Conservation (phyloP, 2,888 invertebrate species). For the Folsomia manolachei region DNA sequence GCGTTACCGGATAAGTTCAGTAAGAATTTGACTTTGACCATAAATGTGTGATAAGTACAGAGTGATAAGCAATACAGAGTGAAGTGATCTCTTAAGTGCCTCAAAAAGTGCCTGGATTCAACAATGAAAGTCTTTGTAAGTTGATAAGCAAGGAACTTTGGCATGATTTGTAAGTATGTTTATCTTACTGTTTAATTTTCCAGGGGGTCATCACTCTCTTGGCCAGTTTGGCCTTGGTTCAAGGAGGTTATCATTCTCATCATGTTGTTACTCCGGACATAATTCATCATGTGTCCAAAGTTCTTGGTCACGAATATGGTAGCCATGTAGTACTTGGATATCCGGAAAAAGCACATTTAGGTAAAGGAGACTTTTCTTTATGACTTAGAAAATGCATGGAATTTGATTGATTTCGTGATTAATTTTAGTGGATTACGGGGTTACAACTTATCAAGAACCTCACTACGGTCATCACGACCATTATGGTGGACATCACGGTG, state of each 20-base stretch:
- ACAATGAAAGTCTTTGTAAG: not conserved
- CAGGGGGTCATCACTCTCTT: not conserved
- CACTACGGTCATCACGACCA: not conserved
- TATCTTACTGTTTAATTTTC: not conserved
- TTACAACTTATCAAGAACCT: not conserved
- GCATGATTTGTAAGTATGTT: not conserved
- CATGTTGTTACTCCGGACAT: conserved; percentile 27
- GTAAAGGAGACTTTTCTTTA: conserved; percentile 16
- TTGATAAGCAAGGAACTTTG: too few relatives aligned
- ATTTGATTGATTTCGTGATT: too few relatives aligned
- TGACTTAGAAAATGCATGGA: too few relatives aligned
- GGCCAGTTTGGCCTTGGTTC: not conserved
- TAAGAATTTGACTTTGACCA: not conserved
- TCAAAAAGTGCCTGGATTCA: not conserved
- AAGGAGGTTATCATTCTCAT: not conserved
- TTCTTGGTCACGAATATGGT: conserved; percentile 29
- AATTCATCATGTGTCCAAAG: conserved; percentile 25
- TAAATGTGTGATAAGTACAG: too few relatives aligned
- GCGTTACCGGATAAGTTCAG: not conserved
- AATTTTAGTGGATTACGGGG: too few relatives aligned
- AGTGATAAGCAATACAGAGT: too few relatives aligned
- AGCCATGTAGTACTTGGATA: conserved; percentile 28
- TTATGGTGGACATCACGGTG: not conserved
- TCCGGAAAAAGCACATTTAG: conserved; percentile 33
- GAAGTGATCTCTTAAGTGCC: not conserved